A percentile compares a stretch with the other conserved stretches of the same genome.
Conservation (phyloP, 2,797 vertebrate species). For the Garrulus glandarius region DNA sequence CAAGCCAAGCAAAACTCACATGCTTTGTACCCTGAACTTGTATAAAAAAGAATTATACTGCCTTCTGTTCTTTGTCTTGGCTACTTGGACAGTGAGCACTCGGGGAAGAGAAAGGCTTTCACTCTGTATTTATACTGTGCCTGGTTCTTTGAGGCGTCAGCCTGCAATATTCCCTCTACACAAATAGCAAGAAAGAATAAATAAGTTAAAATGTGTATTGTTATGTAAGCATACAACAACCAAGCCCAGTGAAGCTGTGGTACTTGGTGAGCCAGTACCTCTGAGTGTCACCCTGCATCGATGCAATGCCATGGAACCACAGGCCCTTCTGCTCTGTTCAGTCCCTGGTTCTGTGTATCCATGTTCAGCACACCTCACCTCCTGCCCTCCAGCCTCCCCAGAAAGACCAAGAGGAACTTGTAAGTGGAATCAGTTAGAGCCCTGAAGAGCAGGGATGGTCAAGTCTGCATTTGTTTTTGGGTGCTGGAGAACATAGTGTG, state of each 20-base stretch:
- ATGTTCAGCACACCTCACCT: neutral
- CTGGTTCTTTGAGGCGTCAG: neutral
- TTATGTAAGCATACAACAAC: neutral
- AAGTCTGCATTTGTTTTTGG: neutral
- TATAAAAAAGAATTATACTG: neutral
- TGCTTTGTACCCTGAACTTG: neutral
- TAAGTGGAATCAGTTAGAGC: neutral
- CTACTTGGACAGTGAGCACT: neutral
- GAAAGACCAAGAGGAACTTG: neutral
- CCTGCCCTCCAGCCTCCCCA: neutral
- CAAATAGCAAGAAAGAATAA: neutral
- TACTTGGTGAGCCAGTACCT: neutral
- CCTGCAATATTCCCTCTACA: neutral
- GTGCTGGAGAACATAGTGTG: neutral
- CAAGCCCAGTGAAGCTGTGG: neutral
- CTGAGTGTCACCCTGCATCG: neutral
- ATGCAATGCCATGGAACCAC: neutral
- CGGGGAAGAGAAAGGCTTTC: neutral
- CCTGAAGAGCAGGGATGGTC: neutral
- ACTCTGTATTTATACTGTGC: neutral
- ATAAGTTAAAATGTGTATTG: neutral
- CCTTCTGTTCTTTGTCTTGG: neutral
- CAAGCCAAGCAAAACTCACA: neutral
- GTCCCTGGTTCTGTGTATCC: neutral
- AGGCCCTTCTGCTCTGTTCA: accelerated